A percentile compares a stretch with the other conserved stretches of the same genome.
These are phyloP conservation scores for Cairina moschata DNA, from an alignment of 2,113 vertebrate species.

Conservation along the genomic window DNA sequence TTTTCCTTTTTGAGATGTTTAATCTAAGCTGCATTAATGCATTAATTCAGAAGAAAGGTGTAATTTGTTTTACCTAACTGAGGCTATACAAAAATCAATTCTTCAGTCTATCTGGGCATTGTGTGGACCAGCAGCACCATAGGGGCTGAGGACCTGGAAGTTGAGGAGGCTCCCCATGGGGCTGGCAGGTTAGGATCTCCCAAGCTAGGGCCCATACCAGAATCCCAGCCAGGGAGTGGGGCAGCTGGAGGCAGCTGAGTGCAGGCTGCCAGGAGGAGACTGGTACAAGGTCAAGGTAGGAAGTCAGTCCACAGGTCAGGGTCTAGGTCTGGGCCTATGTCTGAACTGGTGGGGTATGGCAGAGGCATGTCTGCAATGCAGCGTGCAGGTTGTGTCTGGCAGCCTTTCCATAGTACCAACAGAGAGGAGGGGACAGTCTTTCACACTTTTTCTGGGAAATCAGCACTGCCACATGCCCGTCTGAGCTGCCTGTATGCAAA, in stretches of 20 bases:
- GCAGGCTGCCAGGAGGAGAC: neutral
- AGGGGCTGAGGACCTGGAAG: neutral
- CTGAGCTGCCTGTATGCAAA: neutral
- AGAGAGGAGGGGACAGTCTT: neutral
- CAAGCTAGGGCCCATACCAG: neutral
- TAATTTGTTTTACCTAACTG: neutral
- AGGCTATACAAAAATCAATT: neutral
- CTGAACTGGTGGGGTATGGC: neutral
- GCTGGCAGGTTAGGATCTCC: neutral
- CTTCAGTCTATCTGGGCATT: neutral
- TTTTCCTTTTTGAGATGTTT: neutral
- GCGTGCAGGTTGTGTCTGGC: neutral
- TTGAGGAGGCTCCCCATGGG: accelerated
- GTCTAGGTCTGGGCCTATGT: neutral
- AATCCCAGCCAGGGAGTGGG: too few relatives aligned
- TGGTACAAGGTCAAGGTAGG: neutral
- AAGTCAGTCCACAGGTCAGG: neutral
- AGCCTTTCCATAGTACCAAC: neutral
- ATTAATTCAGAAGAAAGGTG: neutral
- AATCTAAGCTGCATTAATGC: neutral
- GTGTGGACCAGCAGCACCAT: neutral
- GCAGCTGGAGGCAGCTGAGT: neutral
- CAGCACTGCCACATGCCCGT: neutral
- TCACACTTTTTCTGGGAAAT: neutral
- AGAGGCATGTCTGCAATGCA: too few relatives aligned